Base-by-base conservation (phyloP, 2,797 vertebrate species). In the Philypnodon macrostomus region DNA sequence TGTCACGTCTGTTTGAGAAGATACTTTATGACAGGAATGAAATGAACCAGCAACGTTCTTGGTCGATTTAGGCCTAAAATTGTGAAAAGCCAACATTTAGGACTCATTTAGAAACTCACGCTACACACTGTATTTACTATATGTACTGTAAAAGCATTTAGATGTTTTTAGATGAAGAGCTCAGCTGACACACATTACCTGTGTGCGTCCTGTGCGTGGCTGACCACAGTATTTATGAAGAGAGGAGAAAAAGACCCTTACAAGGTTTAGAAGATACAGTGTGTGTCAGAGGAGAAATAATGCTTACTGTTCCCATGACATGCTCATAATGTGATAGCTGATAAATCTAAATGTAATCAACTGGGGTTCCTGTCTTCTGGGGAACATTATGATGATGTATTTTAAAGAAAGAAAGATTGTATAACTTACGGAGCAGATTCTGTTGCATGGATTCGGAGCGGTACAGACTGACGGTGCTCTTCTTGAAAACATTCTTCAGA, bases 401-500 rank as follows among this genome's bases (percentile, higher is more conserved):
- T 38, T 53, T 11, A 34, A 5, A 17, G 4, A 34, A 5, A 11
- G 2, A 23, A 0, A 44, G 5, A 36, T 11, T 15, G 52, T 27
- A 62, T 11, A 72, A 96, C 97, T 96, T 87, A 99, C 95, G 97
- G 64, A 97, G 93, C 69, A 98, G 80, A 71, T 95, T 98, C 78
- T 98, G 96, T 66, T 98, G 95, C 84, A 95, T 75, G 53, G 96
- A 97, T 26, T 98, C 95, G 0, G 97, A 96, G 6, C 91, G 93
- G 87, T 98, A 97, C 70, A 98, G 73, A 63, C 90, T 95, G 81
- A 94, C 90, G 0, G 94, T 96, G 76, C 94, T 98, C 91, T 98
- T 99, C 93, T 96, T 98, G 77, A 98, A 99, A 75, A 98, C 95
- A 26, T 98, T 99, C 91, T 99, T 99, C 84, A 99, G 90, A 19